These are phyloP conservation scores for Flexamia atlantica DNA, from an alignment of 2,888 invertebrate species.

Conservation along the genomic window DNA sequence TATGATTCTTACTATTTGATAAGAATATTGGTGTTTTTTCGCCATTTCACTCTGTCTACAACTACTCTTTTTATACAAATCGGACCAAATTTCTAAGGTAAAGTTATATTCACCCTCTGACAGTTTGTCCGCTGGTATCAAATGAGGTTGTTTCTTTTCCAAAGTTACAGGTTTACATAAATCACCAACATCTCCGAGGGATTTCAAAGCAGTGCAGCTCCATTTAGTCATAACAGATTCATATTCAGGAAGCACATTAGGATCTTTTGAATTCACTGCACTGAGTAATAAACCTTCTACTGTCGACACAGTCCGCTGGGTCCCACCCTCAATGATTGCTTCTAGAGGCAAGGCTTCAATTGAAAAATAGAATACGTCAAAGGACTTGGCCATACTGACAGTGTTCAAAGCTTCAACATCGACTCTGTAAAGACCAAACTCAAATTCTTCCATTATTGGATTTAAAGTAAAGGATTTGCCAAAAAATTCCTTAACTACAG, in stretches of 20 bases:
- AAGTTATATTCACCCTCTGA: conserved; percentile 2
- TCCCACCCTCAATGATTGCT: background rate
- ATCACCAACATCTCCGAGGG: background rate
- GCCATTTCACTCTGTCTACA: background rate
- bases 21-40: background rate
- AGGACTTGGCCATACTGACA: background rate
- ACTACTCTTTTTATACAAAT: background rate
- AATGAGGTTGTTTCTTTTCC: background rate
- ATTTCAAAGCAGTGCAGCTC: conserved; percentile 2
- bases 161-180: background rate
- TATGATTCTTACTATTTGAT: background rate
- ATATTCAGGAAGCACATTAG: background rate
- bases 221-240: background rate
- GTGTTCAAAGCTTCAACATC: background rate
- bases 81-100: conserved; percentile 10
- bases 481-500: background rate
- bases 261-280: background rate
- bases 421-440: background rate
- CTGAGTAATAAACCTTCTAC: background rate
- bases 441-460: background rate
- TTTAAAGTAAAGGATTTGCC: background rate
- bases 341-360: background rate
- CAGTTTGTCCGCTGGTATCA: background rate
- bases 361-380: background rate
- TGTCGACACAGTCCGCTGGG: background rate